Evolutionary conservation across 2,888 invertebrate genomes (phyloP).

Genomic region (Rhagophthalmus giganteus): DNA sequence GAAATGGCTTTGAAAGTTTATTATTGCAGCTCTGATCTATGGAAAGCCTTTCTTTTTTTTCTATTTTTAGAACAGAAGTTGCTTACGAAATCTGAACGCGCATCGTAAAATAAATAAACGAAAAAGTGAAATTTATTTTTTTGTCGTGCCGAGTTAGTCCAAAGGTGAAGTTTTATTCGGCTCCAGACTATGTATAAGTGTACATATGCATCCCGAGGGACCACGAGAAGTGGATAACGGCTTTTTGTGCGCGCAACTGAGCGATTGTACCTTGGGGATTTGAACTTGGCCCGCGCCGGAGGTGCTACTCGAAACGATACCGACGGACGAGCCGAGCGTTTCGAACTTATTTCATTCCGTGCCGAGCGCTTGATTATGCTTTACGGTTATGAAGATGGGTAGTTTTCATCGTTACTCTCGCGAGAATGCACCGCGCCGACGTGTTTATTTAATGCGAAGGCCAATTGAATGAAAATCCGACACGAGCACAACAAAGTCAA

Average conservation of each 20-base stretch:
- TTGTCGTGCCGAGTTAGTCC: constrained; percentile 12
- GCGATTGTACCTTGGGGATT: constrained; percentile 32
- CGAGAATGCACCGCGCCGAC: background rate
- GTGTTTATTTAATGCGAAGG: constrained; percentile 3
- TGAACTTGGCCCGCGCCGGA: constrained; percentile 16
- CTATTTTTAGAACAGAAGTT: background rate
- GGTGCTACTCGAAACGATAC: constrained; percentile 3
- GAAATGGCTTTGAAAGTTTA: constrained; percentile 27
- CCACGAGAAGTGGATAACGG: constrained; percentile 30
- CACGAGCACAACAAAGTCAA: background rate
- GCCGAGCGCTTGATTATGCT: constrained; percentile 21
- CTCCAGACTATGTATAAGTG: constrained; percentile 17
- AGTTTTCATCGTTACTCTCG: constrained; percentile 4
- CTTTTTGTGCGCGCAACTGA: constrained; percentile 36
- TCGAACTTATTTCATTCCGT: constrained; percentile 4
- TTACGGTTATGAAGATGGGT: constrained; percentile 20
- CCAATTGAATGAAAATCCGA: background rate
- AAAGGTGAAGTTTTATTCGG: constrained; percentile 20
- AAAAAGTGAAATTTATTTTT: constrained; percentile 12
- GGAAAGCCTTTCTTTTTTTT: background rate
- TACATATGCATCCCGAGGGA: constrained; percentile 32
- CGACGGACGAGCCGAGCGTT: constrained; percentile 6
- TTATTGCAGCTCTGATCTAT: constrained; percentile 16
- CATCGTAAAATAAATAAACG: background rate
- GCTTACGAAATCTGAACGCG: background rate